These are phyloP conservation scores for Drosophila murphyi DNA, from an alignment of 1,140 invertebrate genomes.

Conservation along the genomic window DNA sequence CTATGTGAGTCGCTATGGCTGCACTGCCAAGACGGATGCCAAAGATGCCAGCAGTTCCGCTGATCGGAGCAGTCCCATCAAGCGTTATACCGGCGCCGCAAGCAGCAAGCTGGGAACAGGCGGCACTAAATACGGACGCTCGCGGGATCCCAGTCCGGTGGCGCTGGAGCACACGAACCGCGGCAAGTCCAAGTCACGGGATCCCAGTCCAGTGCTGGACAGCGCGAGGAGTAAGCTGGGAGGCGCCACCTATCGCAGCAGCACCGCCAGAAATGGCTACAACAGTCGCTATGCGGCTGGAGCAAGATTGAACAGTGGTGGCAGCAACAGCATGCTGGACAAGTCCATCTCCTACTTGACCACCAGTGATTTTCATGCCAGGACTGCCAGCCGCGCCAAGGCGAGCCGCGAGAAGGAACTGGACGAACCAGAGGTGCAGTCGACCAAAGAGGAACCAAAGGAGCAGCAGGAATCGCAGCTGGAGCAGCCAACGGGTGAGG, in stretches of 20 bases:
- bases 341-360: constrained; percentile 77
- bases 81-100: constrained; percentile 60
- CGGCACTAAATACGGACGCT: constrained; percentile 66
- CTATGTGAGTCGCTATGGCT: constrained; percentile 74
- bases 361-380: constrained; percentile 76
- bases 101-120: constrained; percentile 59
- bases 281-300: constrained; percentile 55
- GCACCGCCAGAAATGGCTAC: constrained; percentile 51
- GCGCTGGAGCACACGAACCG: constrained; percentile 77
- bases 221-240: constrained; percentile 58
- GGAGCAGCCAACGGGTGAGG: constrained; percentile 22
- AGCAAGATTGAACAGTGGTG: constrained; percentile 34
- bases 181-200: constrained; percentile 60
- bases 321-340: constrained; percentile 32
- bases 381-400: constrained; percentile 71
- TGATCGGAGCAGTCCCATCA: constrained; percentile 64
- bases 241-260: constrained; percentile 50
- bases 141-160: constrained; percentile 79
- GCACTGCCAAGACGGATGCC: constrained; percentile 48
- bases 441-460: constrained; percentile 13
- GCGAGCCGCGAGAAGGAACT: constrained; percentile 67
- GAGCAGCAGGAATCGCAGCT: constrained; percentile 18
- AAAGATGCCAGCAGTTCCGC: constrained; percentile 49
- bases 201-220: constrained; percentile 72
- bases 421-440: constrained; percentile 27